Conservation (phyloP, 92 coral and sea anemone species). For the Umimayanthus chanpuru region DNA sequence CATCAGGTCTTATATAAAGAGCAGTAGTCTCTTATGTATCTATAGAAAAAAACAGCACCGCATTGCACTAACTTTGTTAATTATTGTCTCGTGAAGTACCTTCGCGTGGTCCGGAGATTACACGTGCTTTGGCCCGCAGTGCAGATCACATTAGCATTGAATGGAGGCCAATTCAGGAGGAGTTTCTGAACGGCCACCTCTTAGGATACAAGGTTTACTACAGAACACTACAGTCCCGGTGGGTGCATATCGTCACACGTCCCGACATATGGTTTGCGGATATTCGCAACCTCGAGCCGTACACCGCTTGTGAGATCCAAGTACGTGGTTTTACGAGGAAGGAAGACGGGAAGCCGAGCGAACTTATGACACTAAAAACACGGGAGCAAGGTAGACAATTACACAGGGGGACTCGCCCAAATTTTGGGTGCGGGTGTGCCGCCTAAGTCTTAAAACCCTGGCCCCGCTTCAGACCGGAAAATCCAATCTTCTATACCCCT, state of each 20-base stretch:
- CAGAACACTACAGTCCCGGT: not conserved
- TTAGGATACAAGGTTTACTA: not conserved
- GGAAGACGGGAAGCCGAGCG: not conserved
- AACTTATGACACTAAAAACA: not conserved
- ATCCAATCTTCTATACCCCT: too few species aligned
- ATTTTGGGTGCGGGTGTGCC: too few species aligned
- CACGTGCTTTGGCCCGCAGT: not conserved
- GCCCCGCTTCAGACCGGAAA: too few species aligned
- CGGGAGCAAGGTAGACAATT: not conserved
- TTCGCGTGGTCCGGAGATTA: not conserved
- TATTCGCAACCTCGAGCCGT: not conserved
- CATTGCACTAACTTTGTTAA: not conserved
- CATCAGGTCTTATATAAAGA: too few species aligned
- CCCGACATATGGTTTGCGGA: not conserved
- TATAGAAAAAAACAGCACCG: not conserved
- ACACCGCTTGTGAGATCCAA: not conserved
- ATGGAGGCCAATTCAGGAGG: not conserved
- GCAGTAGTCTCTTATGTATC: not conserved
- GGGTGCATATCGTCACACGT: not conserved
- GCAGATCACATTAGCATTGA: not conserved
- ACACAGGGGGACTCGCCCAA: too few species aligned
- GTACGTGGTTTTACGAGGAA: not conserved
- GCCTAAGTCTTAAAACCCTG: too few species aligned
- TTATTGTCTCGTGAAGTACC: not conserved
- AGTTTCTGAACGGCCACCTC: conserved; percentile 1